phyloP scores from a whole-genome alignment of 1,140 invertebrate species.

The Metopolophium dirhodum region DNA sequence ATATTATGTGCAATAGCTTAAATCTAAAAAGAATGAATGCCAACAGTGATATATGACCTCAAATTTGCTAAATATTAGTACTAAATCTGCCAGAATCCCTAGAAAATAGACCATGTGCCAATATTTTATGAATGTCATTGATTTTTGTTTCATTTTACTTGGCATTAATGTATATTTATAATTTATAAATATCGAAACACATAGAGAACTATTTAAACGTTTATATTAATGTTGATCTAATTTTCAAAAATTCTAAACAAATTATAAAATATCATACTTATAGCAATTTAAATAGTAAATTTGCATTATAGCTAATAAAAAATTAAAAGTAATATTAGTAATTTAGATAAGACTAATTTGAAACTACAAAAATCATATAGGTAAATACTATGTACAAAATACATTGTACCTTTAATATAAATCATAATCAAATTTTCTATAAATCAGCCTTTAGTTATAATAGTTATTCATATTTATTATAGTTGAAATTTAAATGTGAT shows the following conservation, averaged over 20 bases:
- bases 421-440: background rate
- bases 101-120: constrained; percentile 3
- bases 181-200: background rate
- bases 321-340: background rate
- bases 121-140: constrained; percentile 33
- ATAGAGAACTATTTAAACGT: background rate
- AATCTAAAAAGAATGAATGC: constrained; percentile 17
- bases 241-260: background rate
- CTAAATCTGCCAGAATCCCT: constrained; percentile 36
- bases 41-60: constrained; percentile 26
- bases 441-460: background rate
- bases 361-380: background rate
- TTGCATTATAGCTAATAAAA: background rate
- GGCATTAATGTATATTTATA: constrained; percentile 2
- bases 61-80: constrained; percentile 27
- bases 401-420: background rate
- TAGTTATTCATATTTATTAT: background rate
- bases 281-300: background rate
- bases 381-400: background rate
- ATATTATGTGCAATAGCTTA: constrained; percentile 24
- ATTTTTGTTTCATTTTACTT: constrained; percentile 39
- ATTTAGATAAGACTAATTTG: background rate
- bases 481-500: too few species aligned
- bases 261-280: background rate
- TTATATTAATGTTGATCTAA: background rate